Evolutionary conservation across 2,113 vertebrate species (phyloP).

Genomic region (Ailurus styani): DNA sequence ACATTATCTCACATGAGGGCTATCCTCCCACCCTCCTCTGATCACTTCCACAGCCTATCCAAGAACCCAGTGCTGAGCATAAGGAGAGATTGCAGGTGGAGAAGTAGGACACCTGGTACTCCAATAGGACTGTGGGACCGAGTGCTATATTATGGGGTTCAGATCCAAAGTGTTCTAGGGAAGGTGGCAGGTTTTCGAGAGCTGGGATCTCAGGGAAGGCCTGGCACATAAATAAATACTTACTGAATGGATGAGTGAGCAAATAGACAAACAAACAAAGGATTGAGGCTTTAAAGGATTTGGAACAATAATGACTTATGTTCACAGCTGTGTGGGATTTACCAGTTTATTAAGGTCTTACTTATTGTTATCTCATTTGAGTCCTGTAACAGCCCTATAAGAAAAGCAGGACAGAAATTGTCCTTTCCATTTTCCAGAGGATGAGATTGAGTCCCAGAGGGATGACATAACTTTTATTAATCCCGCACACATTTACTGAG

Average conservation of each 20-base stretch:
- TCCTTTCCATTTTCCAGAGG: constrained; percentile 2
- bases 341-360: not conserved
- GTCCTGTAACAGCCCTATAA: not conserved
- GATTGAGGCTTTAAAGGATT: not conserved
- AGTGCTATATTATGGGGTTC: not conserved
- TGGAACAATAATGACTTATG: not conserved
- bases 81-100: not conserved
- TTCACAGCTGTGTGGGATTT: constrained; percentile 15
- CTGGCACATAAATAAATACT: not conserved
- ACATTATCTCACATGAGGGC: not conserved
- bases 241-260: not conserved
- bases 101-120: not conserved
- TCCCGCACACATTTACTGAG: constrained; percentile 12
- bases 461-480: not conserved
- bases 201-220: not conserved
- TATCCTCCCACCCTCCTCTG: not conserved
- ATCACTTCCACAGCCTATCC: not conserved
- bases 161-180: not conserved
- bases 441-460: not conserved
- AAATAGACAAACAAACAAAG: not conserved
- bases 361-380: not conserved
- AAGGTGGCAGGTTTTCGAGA: not conserved
- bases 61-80: not conserved
- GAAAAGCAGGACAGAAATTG: not conserved
- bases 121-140: not conserved